A percentile compares a stretch with the other conserved stretches of the same genome.
These are phyloP conservation scores for Prionailurus bengalensis DNA, from an alignment of 2,113 vertebrate genomes.

Conservation along the genomic window DNA sequence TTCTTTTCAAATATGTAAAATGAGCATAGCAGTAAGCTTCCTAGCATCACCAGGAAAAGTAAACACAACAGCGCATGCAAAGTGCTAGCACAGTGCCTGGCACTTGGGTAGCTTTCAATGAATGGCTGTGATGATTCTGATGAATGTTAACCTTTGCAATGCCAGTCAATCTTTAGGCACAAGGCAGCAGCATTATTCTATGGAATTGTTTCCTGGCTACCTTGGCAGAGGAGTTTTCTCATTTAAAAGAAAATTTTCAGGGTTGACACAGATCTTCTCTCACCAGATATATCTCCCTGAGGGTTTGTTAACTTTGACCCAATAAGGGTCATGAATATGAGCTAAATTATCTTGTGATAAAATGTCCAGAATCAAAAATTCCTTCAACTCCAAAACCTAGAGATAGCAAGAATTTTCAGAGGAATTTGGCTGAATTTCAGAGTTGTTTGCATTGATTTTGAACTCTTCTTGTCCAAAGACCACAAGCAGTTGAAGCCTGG, in stretches of 20 bases:
- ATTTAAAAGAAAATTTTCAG: slow-evolving; percentile 14
- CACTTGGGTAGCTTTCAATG: background rate
- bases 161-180: background rate
- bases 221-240: background rate
- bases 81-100: background rate
- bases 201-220: background rate
- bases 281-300: background rate
- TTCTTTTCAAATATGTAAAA: background rate
- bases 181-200: background rate
- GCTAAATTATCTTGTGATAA: slow-evolving; percentile 56
- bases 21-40: background rate
- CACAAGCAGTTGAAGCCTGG: background rate
- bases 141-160: background rate
- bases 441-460: background rate
- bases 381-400: background rate
- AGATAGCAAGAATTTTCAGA: slow-evolving; percentile 40
- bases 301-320: slow-evolving; percentile 2
- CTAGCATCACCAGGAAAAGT: background rate
- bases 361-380: slow-evolving; percentile 54
- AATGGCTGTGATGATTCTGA: background rate
- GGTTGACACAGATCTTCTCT: background rate
- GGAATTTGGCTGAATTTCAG: slow-evolving; percentile 47
- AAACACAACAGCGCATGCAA: background rate
- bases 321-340: background rate
- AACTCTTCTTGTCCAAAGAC: background rate